phyloP scores from a whole-genome alignment of 2,113 vertebrate species.

The Eulemur macaco region DNA sequence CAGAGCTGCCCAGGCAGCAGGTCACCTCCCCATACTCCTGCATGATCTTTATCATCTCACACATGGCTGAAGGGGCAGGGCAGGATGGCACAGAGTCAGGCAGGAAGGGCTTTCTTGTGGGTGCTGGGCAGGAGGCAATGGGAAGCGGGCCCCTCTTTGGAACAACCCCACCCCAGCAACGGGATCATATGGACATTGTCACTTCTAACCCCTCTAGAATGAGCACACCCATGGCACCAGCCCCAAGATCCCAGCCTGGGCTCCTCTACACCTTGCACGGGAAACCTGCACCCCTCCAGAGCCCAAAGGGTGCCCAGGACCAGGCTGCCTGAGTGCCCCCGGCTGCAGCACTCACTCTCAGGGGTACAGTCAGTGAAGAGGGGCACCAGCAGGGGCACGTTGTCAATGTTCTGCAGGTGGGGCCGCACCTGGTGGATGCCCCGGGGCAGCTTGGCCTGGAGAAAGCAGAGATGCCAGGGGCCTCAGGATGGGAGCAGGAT shows the following conservation, averaged over 20 bases:
- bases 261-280: not conserved
- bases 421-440: conserved; percentile 99
- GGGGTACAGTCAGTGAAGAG: conserved; percentile 99
- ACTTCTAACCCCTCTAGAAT: not conserved
- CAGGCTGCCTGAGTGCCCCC: not conserved
- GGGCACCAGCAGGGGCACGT: conserved; percentile 97
- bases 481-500: not conserved
- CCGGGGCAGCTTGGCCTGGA: conserved; percentile 96
- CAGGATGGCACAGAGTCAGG: not conserved
- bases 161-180: not conserved
- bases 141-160: not conserved
- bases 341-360: conserved; percentile 89
- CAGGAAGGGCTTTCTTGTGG: not conserved
- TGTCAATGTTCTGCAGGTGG: conserved; percentile 98
- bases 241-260: not conserved
- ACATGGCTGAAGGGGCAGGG: conserved; percentile 90
- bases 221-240: not conserved
- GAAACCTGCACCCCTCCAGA: not conserved
- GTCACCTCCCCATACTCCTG: conserved; percentile 98
- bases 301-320: not conserved
- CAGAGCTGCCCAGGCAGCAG: conserved; percentile 97
- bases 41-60: conserved; percentile 99
- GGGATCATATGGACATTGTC: accelerated
- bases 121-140: not conserved
- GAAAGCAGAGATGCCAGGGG: not conserved